Conservation (phyloP, 2,113 vertebrate species). For the Tretioscincus oriximinensis region DNA sequence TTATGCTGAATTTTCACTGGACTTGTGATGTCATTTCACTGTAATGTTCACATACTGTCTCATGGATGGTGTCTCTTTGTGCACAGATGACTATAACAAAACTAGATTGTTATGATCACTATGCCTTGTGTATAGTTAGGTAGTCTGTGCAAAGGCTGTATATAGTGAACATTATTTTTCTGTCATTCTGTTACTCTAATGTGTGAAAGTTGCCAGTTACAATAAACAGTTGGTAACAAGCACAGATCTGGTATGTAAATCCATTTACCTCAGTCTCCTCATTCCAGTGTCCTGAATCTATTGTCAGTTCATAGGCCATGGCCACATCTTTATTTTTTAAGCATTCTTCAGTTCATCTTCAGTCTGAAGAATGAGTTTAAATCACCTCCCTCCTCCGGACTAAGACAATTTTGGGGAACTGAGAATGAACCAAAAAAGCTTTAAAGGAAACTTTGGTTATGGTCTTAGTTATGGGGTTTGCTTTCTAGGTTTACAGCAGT, state of each 20-base stretch:
- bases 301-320: background rate
- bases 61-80: conserved; percentile 75
- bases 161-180: conserved; percentile 76
- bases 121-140: conserved; percentile 79
- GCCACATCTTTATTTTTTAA: no score
- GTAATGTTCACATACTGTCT: conserved; percentile 79
- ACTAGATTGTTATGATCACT: conserved; percentile 74
- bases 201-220: conserved; percentile 82
- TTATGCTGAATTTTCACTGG: conserved; percentile 81
- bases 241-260: conserved; percentile 60
- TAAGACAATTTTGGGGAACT: no score
- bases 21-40: conserved; percentile 88
- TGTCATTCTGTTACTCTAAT: conserved; percentile 78
- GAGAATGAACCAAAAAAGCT: no score
- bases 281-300: conserved; percentile 24
- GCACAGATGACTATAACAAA: conserved; percentile 76
- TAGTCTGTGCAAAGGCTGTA: conserved; percentile 77
- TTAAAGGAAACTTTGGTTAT: no score
- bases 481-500: background rate
- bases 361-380: no score
- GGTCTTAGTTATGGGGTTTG: background rate
- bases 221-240: conserved; percentile 88
- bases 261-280: conserved; percentile 61
- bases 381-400: no score
- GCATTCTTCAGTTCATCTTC: no score